Evolutionary conservation across 1,140 invertebrate genomes (phyloP).

Genomic region (Drosophila repleta): DNA sequence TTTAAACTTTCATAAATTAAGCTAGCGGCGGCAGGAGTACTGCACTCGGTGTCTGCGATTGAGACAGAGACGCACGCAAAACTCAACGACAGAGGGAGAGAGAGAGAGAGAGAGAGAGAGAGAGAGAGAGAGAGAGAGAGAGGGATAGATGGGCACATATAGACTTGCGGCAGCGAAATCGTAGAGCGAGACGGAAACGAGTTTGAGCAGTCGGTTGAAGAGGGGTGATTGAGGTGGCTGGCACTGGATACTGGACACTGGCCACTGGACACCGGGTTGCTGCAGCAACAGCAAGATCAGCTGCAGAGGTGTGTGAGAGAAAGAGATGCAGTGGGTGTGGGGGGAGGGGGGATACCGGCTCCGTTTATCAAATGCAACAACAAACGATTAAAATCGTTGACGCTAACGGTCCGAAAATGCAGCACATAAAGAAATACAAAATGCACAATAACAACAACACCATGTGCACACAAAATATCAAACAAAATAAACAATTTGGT

Average conservation of each 20-base stretch:
- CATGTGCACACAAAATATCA: slow-evolving; percentile 42
- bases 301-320: not conserved
- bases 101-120: slow-evolving; percentile 7
- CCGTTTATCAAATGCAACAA: slow-evolving; percentile 66
- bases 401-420: slow-evolving; percentile 73
- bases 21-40: slow-evolving; percentile 13
- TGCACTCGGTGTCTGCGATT: slow-evolving; percentile 11
- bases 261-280: slow-evolving; percentile 40
- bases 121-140: slow-evolving; percentile 10
- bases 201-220: slow-evolving; percentile 34
- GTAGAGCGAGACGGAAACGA: slow-evolving; percentile 57
- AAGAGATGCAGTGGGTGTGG: not conserved
- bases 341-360: not conserved
- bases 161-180: slow-evolving; percentile 60
- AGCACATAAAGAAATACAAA: slow-evolving; percentile 54
- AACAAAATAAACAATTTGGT: slow-evolving; percentile 45
- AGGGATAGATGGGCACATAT: slow-evolving; percentile 32
- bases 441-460: slow-evolving; percentile 14
- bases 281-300: not conserved
- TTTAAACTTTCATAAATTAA: slow-evolving; percentile 82
- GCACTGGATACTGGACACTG: slow-evolving; percentile 47
- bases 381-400: slow-evolving; percentile 69
- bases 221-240: slow-evolving; percentile 1
- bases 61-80: slow-evolving; percentile 15
- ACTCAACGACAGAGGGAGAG: slow-evolving; percentile 6